phyloP scores from a whole-genome alignment of 1,140 invertebrate genomes.

The Leptinotarsa defecta region DNA sequence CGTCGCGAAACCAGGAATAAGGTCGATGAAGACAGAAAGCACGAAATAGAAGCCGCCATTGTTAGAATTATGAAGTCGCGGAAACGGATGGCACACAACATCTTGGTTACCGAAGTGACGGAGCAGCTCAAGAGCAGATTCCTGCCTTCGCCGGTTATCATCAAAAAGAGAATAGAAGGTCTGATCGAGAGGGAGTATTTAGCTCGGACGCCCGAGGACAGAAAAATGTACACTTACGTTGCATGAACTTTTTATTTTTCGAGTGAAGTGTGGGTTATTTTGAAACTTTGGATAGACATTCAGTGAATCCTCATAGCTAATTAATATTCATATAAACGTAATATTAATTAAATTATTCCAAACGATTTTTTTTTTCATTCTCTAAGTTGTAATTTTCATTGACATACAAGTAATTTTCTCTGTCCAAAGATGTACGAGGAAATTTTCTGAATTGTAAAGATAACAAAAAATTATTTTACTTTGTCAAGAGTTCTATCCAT shows the following conservation, averaged over 20 bases:
- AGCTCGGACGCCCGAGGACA: slow-evolving; percentile 93
- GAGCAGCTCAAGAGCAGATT: slow-evolving; percentile 96
- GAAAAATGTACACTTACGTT: slow-evolving; percentile 91
- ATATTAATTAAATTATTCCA: slow-evolving; percentile 32
- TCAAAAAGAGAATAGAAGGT: slow-evolving; percentile 99
- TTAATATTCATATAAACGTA: slow-evolving; percentile 31
- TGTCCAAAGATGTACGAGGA: not conserved
- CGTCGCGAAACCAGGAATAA: slow-evolving; percentile 96
- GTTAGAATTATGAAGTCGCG: slow-evolving; percentile 99
- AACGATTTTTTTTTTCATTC: slow-evolving; percentile 27
- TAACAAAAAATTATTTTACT: not conserved
- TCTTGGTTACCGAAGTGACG: slow-evolving; percentile 96
- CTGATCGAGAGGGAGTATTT: slow-evolving; percentile 99
- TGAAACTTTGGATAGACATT: slow-evolving; percentile 26
- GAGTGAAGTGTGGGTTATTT: slow-evolving; percentile 19
- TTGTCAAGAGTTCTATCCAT: not conserved
- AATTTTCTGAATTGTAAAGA: not conserved
- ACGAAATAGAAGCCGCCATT: slow-evolving; percentile 99
- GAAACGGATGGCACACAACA: slow-evolving; percentile 92
- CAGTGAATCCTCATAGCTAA: slow-evolving; percentile 26
- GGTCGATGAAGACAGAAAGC: slow-evolving; percentile 98
- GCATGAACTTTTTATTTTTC: slow-evolving; percentile 62
- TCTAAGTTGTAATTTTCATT: not conserved
- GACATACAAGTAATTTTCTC: not conserved
- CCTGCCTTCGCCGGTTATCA: slow-evolving; percentile 95